A percentile compares a stretch with the other conserved stretches of the same genome.
These are phyloP conservation scores for Lophius piscatorius DNA, from an alignment of 2,113 vertebrate genomes.

Conservation along the genomic window DNA sequence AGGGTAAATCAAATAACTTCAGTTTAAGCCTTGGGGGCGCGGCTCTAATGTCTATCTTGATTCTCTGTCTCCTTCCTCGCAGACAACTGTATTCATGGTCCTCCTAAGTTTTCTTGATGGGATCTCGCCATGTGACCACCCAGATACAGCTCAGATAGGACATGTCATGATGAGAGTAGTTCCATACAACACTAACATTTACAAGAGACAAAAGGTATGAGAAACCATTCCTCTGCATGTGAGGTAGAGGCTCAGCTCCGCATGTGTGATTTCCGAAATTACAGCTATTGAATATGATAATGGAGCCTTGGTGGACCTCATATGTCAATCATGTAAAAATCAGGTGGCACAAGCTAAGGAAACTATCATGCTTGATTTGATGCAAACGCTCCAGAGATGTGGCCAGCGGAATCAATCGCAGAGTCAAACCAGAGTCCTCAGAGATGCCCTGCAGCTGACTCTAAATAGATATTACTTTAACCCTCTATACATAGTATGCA, in stretches of 20 bases:
- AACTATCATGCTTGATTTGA: conserved; percentile 50
- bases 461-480: conserved; percentile 40
- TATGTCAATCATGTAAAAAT: conserved; percentile 48
- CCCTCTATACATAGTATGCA: conserved; percentile 30
- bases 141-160: conserved; percentile 29
- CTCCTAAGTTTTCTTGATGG: conserved; percentile 54
- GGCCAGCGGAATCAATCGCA: conserved; percentile 53
- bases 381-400: conserved; percentile 58
- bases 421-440: conserved; percentile 46
- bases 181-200: conserved; percentile 40
- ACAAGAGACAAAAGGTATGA: conserved; percentile 8
- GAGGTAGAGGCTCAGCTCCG: conserved; percentile 19
- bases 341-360: conserved; percentile 42
- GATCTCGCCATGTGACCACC: conserved; percentile 11
- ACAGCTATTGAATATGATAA: conserved; percentile 75
- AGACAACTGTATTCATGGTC: conserved; percentile 48
- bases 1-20: conserved; percentile 53
- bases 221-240: conserved; percentile 18
- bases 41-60: conserved; percentile 28
- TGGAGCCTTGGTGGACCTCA: conserved; percentile 24
- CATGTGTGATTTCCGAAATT: conserved; percentile 55
- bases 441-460: conserved; percentile 56
- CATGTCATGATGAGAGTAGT: conserved; percentile 35
- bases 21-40: conserved; percentile 34
- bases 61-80: conserved; percentile 48